Conservation (phyloP, 2,888 invertebrate genomes). For the Ophion ellenae region DNA sequence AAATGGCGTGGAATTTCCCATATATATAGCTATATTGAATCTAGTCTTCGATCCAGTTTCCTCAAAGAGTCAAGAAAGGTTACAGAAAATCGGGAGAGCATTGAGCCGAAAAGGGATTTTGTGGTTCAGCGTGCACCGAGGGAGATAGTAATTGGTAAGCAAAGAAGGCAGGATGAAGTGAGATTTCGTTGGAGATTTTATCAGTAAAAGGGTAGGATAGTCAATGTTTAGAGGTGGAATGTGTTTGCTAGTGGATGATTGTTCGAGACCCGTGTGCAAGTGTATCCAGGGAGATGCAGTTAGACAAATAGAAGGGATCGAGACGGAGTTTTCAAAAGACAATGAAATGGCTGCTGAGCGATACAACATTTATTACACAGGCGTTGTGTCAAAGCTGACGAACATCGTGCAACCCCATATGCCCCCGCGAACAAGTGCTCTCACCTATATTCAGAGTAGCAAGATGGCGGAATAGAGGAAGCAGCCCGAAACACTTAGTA, state of each 20-base stretch:
- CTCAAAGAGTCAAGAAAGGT: slow-evolving; percentile 29
- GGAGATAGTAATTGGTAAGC: slow-evolving; percentile 54
- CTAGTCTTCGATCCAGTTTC: neutral
- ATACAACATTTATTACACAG: too few species aligned
- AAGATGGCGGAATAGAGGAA: too few species aligned
- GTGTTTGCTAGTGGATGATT: slow-evolving; percentile 1
- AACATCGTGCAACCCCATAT: too few species aligned
- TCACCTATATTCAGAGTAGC: too few species aligned
- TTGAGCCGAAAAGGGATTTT: slow-evolving; percentile 15
- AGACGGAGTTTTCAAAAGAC: neutral
- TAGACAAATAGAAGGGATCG: slow-evolving; percentile 6
- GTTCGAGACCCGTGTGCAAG: neutral
- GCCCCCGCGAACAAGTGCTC: too few species aligned
- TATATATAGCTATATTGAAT: neutral
- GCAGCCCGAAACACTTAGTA: too few species aligned
- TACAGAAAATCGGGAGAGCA: neutral
- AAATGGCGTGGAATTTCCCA: too few species aligned
- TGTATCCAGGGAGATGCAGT: neutral
- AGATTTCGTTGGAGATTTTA: slow-evolving; percentile 16
- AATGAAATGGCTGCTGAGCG: too few species aligned
- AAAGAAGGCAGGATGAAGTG: slow-evolving; percentile 20
- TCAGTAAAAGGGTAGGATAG: slow-evolving; percentile 7
- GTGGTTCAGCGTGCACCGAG: slow-evolving; percentile 30
- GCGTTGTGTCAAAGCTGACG: too few species aligned
- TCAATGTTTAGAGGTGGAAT: slow-evolving; percentile 11